Percentiles rank a stretch among this genome's conserved stretches.
Evolutionary conservation across 2,797 vertebrate genomes (phyloP).

Genomic region (Sciurus carolinensis): DNA sequence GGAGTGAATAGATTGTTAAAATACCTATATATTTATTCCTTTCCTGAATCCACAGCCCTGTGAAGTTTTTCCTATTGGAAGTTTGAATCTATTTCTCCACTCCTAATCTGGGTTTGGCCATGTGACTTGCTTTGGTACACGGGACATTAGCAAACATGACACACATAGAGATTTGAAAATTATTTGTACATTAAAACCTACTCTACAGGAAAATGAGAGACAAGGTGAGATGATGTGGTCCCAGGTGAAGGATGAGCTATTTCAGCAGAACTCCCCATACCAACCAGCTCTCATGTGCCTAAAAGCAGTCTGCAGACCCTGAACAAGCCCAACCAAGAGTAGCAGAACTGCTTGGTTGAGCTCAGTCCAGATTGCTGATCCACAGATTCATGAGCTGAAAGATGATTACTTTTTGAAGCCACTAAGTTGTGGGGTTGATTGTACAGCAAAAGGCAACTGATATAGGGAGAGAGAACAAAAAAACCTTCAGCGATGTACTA

Average conservation of each 20-base stretch:
- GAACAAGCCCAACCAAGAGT: background rate
- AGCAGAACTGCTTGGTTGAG: background rate
- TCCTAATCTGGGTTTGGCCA: background rate
- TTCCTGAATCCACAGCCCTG: background rate
- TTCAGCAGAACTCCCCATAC: background rate
- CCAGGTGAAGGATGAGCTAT: background rate
- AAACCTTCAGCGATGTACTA: background rate
- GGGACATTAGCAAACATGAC: background rate
- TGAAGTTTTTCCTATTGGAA: background rate
- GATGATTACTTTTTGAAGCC: conserved; percentile 22
- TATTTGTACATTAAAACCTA: background rate
- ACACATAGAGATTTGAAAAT: background rate
- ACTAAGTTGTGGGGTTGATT: background rate
- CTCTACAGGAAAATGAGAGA: background rate
- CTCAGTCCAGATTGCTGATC: background rate
- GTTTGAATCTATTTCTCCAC: background rate
- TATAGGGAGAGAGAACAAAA: background rate
- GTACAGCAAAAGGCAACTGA: background rate
- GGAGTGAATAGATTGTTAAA: background rate
- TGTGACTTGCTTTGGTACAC: background rate
- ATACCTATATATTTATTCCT: background rate
- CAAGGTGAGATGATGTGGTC: background rate
- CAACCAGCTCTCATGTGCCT: background rate
- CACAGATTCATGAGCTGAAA: background rate
- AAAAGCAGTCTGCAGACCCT: background rate